phyloP scores from a whole-genome alignment of 2,113 vertebrate genomes.

The Oreotrochilus melanogaster region DNA sequence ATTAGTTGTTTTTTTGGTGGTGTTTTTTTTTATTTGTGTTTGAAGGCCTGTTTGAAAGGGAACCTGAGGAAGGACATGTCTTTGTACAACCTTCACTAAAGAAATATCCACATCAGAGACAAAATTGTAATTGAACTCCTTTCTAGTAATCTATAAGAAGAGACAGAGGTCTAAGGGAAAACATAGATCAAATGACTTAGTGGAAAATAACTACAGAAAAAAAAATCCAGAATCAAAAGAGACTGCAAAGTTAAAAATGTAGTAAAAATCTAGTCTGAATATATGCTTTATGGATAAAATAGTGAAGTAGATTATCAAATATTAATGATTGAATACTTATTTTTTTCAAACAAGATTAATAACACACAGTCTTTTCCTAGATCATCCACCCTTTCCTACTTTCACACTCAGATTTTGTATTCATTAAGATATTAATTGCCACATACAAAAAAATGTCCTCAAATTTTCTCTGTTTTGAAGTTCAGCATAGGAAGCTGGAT shows the following conservation, averaged over 20 bases:
- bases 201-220: conserved; percentile 37
- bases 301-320: background rate
- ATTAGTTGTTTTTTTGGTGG: background rate
- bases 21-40: background rate
- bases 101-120: conserved; percentile 56
- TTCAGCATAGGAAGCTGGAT: fast-evolving
- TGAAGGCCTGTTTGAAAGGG: conserved; percentile 17
- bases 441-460: background rate
- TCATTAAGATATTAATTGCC: background rate
- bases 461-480: background rate
- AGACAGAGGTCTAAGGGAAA: conserved; percentile 33
- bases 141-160: conserved; percentile 28
- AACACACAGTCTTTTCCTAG: background rate
- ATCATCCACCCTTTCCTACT: background rate
- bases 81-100: conserved; percentile 36
- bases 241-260: background rate
- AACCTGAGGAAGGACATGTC: background rate
- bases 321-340: background rate
- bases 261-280: background rate
- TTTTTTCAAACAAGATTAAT: background rate
- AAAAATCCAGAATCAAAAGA: conserved; percentile 27
- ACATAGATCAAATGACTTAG: conserved; percentile 40
- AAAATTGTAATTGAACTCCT: conserved; percentile 43
- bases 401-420: background rate
- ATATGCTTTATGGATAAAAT: background rate